Percentiles rank a stretch among this genome's conserved stretches.
Conservation (phyloP, 2,113 vertebrate species). For the Serinus canaria region DNA sequence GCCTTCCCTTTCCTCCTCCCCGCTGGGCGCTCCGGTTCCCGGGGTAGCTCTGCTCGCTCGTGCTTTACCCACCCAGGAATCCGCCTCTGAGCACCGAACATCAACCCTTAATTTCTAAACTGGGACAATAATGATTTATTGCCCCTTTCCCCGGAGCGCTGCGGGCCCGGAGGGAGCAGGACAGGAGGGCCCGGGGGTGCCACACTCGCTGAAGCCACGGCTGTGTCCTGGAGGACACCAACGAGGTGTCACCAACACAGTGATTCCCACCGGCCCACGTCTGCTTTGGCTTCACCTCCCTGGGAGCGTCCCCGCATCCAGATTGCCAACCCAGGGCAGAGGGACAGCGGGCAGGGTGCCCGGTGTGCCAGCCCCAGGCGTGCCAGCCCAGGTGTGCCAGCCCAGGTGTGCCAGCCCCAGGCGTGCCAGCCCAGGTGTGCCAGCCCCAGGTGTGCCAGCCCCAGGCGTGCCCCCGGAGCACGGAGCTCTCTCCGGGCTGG, state of each 20-base stretch:
- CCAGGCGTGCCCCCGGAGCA: no score
- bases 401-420: background rate
- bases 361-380: no score
- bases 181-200: background rate
- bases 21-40: background rate
- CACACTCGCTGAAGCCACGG: background rate
- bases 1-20: background rate
- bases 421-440: no score
- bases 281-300: background rate
- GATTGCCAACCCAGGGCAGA: fast-evolving
- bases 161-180: background rate
- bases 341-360: background rate
- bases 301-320: fast-evolving
- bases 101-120: background rate
- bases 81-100: background rate
- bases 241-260: fast-evolving
- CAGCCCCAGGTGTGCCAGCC: no score
- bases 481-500: no score
- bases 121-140: background rate
- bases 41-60: background rate
- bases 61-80: background rate
- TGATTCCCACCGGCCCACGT: no score
- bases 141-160: background rate
- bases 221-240: background rate
- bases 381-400: no score